Evolutionary conservation across 2,113 vertebrate genomes (phyloP).

Genomic region (Gallinago undulata): DNA sequence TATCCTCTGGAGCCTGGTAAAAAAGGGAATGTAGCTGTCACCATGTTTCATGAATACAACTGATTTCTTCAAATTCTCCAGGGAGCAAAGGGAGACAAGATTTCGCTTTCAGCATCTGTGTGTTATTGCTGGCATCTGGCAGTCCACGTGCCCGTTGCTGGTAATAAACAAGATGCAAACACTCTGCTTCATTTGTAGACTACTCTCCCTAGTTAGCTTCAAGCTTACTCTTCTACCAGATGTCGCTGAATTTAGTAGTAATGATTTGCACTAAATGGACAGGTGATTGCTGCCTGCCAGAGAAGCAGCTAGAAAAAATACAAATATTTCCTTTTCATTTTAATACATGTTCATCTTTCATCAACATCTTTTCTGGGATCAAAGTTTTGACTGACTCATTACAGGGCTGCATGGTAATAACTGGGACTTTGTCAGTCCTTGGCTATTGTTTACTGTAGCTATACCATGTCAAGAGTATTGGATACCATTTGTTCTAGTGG

Average conservation of each 20-base stretch:
- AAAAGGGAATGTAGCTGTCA: not conserved
- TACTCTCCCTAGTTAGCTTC: not conserved
- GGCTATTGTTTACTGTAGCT: not conserved
- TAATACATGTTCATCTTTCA: not conserved
- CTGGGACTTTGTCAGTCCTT: not conserved
- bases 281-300: not conserved
- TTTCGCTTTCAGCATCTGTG: slow-evolving; percentile 11
- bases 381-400: not conserved
- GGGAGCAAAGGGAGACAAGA: not conserved
- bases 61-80: not conserved
- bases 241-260: not conserved
- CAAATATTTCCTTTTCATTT: not conserved
- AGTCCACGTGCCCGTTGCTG: not conserved
- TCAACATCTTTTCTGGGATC: not conserved
- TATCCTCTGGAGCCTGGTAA: not conserved
- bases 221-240: not conserved
- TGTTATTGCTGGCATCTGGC: not conserved
- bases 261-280: not conserved
- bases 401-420: not conserved
- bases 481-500: not conserved
- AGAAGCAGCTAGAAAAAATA: not conserved
- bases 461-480: not conserved
- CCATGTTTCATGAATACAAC: not conserved
- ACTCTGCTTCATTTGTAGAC: not conserved
- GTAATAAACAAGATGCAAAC: not conserved